Conservation (phyloP, 1,140 invertebrate species). For the Manduca sexta region DNA sequence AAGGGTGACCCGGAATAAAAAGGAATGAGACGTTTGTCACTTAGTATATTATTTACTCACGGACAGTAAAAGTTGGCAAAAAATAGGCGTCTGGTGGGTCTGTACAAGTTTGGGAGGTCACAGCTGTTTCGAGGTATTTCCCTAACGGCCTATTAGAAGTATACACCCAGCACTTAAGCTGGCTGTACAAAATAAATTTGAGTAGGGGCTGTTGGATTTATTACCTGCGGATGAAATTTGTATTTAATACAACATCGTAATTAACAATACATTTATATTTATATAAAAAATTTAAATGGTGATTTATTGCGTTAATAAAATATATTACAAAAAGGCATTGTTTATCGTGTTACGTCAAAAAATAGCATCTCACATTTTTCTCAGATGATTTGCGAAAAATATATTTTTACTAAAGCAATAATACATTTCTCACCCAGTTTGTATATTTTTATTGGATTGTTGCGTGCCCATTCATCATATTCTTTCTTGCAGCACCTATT, state of each 20-base stretch:
- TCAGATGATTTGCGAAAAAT: too few species aligned
- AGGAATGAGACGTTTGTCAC: constrained; percentile 50
- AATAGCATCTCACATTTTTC: too few species aligned
- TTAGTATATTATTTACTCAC: constrained; percentile 57
- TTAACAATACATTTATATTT: too few species aligned
- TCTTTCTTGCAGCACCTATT: too few species aligned
- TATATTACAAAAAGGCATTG: too few species aligned
- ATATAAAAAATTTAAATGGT: too few species aligned
- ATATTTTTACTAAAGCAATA: too few species aligned
- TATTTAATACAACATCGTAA: background rate
- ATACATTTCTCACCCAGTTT: too few species aligned
- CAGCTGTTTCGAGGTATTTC: constrained; percentile 11
- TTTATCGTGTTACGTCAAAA: too few species aligned
- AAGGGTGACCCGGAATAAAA: constrained; percentile 58
- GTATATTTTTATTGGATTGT: too few species aligned
- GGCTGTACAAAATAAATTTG: constrained; percentile 5
- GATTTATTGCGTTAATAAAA: too few species aligned
- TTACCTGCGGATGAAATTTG: background rate
- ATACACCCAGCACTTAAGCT: constrained; percentile 10
- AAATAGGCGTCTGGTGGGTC: constrained; percentile 12
- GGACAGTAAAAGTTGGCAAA: constrained; percentile 33
- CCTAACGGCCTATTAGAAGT: constrained; percentile 14
- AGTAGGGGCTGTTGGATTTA: constrained; percentile 5
- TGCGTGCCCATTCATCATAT: too few species aligned
- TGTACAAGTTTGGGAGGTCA: constrained; percentile 3